phyloP scores from a whole-genome alignment of 1,140 invertebrate species.

The Sesamia nonagrioides region DNA sequence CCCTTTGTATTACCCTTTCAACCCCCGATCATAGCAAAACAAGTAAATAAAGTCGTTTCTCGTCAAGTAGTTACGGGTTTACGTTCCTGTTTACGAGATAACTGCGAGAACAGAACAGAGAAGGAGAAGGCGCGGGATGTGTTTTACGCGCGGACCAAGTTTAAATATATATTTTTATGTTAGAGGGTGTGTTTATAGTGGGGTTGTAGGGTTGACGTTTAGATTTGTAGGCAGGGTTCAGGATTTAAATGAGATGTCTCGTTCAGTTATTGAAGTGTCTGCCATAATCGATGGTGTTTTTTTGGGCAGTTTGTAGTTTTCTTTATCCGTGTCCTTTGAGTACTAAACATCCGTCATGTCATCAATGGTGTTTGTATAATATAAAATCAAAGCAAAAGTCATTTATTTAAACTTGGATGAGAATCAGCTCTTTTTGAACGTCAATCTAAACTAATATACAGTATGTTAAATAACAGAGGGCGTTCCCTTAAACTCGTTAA shows the following conservation, averaged over 20 bases:
- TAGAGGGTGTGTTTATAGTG: conserved; percentile 16
- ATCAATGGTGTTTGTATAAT: too few species aligned
- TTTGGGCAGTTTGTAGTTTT: too few species aligned
- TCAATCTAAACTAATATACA: too few species aligned
- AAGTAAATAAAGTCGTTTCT: conserved; percentile 32
- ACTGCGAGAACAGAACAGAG: conserved; percentile 13
- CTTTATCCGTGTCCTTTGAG: too few species aligned
- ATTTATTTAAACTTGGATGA: too few species aligned
- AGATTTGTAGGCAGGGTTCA: background rate
- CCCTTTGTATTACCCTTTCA: background rate
- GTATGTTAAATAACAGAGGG: too few species aligned
- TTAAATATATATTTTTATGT: conserved; percentile 5
- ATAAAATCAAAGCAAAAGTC: too few species aligned
- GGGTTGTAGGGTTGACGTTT: background rate
- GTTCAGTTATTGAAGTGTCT: background rate
- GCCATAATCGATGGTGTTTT: too few species aligned
- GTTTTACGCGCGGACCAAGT: conserved; percentile 19
- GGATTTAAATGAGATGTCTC: background rate
- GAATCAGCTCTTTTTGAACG: too few species aligned
- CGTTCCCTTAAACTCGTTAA: too few species aligned
- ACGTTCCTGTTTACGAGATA: conserved; percentile 24
- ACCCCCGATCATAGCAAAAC: conserved; percentile 29
- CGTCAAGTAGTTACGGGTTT: conserved; percentile 19
- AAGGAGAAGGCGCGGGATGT: background rate
- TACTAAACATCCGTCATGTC: too few species aligned